Conservation (phyloP, 1,140 invertebrate species). For the Brachionus asplanchnoidis region DNA sequence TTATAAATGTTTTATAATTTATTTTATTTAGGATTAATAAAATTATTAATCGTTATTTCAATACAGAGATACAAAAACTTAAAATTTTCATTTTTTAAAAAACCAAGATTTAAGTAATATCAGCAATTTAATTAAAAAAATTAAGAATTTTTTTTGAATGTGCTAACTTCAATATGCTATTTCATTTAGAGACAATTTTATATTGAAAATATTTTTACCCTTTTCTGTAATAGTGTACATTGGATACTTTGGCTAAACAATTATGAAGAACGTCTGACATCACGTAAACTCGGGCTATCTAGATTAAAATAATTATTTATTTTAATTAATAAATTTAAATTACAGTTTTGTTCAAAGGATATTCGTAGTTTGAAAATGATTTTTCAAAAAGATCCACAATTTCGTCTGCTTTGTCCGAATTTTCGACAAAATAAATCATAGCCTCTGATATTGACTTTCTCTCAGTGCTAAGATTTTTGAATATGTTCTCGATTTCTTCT, state of each 20-base stretch:
- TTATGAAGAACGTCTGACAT: constrained; percentile 96
- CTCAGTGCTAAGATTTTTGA: constrained; percentile 80
- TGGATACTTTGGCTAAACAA: constrained; percentile 87
- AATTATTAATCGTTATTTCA: no score
- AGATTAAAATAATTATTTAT: constrained; percentile 47
- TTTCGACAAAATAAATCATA: constrained; percentile 98
- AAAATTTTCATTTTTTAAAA: no score
- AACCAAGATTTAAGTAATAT: no score
- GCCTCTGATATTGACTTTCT: constrained; percentile 68
- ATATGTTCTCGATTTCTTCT: constrained; percentile 82
- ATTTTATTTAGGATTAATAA: no score
- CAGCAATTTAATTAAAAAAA: no score
- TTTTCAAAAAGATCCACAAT: constrained; percentile 85
- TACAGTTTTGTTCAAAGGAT: constrained; percentile 77
- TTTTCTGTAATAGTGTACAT: constrained; percentile 90
- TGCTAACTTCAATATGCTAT: no score
- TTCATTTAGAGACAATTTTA: no score
- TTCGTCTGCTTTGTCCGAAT: constrained; percentile 92
- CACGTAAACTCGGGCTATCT: constrained; percentile 85
- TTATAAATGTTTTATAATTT: no score
- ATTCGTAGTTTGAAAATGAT: constrained; percentile 72
- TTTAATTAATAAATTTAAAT: not conserved
- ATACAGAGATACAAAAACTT: no score
- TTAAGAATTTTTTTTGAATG: no score
- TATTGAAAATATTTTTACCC: constrained; percentile 61